Conservation (phyloP, 2,797 vertebrate genomes). For the Danio kyathit region DNA sequence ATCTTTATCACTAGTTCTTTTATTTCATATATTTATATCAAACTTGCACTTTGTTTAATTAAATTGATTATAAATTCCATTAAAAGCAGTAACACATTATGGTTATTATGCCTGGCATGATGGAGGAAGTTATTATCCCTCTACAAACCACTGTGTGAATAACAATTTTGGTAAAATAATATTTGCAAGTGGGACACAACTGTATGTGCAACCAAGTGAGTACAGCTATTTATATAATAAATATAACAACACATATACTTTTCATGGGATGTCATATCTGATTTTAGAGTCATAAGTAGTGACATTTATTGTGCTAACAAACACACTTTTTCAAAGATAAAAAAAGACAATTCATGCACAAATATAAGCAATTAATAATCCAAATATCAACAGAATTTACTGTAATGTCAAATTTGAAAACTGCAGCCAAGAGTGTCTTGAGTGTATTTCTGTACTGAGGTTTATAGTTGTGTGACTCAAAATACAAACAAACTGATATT, state of each 20-base stretch:
- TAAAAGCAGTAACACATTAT: background rate
- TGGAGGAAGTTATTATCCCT: constrained; percentile 6
- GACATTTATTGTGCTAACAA: background rate
- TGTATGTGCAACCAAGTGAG: constrained; percentile 39
- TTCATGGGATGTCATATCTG: background rate
- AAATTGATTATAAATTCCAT: background rate
- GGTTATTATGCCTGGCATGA: background rate
- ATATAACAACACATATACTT: background rate
- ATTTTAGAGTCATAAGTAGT: background rate
- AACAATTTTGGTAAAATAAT: background rate
- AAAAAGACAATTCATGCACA: background rate
- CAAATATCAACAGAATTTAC: background rate
- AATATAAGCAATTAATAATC: background rate
- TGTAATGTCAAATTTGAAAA: background rate
- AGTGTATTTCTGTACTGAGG: background rate
- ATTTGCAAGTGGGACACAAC: constrained; percentile 47
- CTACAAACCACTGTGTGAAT: constrained; percentile 45
- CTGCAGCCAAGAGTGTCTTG: background rate
- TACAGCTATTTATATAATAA: background rate
- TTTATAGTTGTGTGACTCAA: constrained; percentile 22
- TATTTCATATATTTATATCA: background rate
- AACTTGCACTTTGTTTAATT: background rate
- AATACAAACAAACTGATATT: constrained; percentile 1
- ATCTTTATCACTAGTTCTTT: background rate
- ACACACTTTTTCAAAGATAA: background rate